Evolutionary conservation across 2,888 invertebrate species (phyloP), one percentile per base, ranked within the genome.

Genomic region (Lasius platythorax): DNA sequence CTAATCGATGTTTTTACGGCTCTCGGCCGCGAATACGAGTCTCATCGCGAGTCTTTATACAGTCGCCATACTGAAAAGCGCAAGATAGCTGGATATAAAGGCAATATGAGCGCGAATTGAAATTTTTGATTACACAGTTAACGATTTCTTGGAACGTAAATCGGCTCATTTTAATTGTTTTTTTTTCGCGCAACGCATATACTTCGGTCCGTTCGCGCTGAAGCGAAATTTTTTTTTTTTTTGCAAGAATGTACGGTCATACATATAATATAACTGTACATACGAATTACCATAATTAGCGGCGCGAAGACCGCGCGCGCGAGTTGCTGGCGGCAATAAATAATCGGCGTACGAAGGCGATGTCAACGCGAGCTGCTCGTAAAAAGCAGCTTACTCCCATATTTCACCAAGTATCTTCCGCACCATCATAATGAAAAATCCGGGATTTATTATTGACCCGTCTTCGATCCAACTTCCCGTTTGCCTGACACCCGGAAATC

Each of bases 1-100:
- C 83, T 90, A 89, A 90, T 92, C 91, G 88, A 91, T 89, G 87
- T 87, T 86, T 89, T 83, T 87, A 90, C 75, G 83, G 79, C 83
- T 40, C 74, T 40, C 68, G 75, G 74, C 81, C 75, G 63, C 72
- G 75, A 78, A 75, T 67, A 61, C 72, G 87, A 56, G 50, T 50
- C 67, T 70, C 66, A 56, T 56, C 70, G 67, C 66, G 72, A 43
- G 78, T 73, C 75, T 61, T 46, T 70, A 70, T 61, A 37, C 70
- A 46, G 33, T 61, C 72, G 70, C 23, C 30, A 23, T 37, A 18
- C 33, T 11, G 23, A 23, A 33, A 23, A 15, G 33, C 33, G 58
- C 70, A 4, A 33, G 37, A 70, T 28, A 5, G 18, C 46, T 18
- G 3, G 33, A 79, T 46, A 61, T 43, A 70, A 79, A 70, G 58